These are phyloP conservation scores for Syngnathus typhle DNA, from an alignment of 2,113 vertebrate genomes.

Conservation along the genomic window DNA sequence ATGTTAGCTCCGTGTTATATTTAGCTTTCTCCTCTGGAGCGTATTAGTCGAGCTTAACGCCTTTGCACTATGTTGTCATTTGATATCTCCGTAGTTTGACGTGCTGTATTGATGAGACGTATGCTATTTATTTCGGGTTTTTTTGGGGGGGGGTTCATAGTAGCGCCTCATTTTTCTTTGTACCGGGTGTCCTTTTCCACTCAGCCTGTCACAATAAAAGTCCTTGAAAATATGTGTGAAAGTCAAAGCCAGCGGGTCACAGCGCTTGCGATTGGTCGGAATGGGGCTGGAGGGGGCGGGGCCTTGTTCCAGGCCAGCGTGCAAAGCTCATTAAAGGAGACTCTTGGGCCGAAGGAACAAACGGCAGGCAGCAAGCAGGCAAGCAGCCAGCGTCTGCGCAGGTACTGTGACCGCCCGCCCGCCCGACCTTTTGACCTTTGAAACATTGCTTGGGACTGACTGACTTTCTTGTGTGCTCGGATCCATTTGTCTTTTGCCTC, in stretches of 20 bases:
- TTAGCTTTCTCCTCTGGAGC: slow-evolving; percentile 24
- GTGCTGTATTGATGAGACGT: neutral
- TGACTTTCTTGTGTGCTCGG: no score
- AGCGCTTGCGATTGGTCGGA: slow-evolving; percentile 1
- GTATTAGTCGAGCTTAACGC: slow-evolving; percentile 21
- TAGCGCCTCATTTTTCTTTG: slow-evolving; percentile 7
- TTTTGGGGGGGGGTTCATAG: neutral
- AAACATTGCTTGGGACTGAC: neutral
- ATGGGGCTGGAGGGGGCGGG: slow-evolving; percentile 48
- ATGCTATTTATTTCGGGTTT: neutral
- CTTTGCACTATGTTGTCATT: slow-evolving; percentile 23
- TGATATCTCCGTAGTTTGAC: neutral
- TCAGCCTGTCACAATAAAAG: neutral
- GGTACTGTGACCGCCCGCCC: slow-evolving; percentile 38
- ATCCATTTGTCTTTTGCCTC: neutral
- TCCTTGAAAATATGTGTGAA: neutral
- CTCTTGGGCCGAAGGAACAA: slow-evolving; percentile 36
- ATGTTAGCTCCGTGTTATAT: slow-evolving; percentile 17
- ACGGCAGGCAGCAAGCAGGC: no score
- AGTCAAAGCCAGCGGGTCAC: slow-evolving; percentile 4
- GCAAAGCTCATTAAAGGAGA: slow-evolving; percentile 38
- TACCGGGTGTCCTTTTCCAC: neutral
- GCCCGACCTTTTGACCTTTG: no score
- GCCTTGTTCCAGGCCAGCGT: slow-evolving; percentile 17
- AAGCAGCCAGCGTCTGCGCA: slow-evolving; percentile 37